Percentiles rank a stretch among this genome's conserved stretches.
phyloP scores from a whole-genome alignment of 2,888 invertebrate genomes.

The Chaetogeoica ovagalla region DNA sequence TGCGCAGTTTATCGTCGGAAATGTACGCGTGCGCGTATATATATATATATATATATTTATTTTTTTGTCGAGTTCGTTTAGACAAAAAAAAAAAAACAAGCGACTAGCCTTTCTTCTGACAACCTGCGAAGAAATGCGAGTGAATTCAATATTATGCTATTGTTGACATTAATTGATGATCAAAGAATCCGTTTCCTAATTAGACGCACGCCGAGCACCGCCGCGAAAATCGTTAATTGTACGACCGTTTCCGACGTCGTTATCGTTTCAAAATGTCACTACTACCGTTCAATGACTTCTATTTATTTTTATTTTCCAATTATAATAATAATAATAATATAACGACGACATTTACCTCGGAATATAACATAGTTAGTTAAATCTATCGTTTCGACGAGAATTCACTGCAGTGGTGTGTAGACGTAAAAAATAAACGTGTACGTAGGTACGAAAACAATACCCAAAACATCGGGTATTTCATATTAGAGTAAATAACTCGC shows the following conservation, averaged over 20 bases:
- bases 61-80: too few species aligned
- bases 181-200: slow-evolving; percentile 32
- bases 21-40: neutral
- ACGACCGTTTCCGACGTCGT: neutral
- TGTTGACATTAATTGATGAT: slow-evolving; percentile 33
- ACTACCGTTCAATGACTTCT: neutral
- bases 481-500: too few species aligned
- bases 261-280: too few species aligned
- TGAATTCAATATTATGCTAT: slow-evolving; percentile 25
- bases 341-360: too few species aligned
- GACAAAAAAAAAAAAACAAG: neutral
- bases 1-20: neutral
- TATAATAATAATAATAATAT: neutral
- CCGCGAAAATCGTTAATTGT: slow-evolving; percentile 31
- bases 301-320: neutral
- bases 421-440: too few species aligned
- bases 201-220: slow-evolving; percentile 23
- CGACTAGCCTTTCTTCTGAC: slow-evolving; percentile 23
- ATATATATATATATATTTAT: too few species aligned
- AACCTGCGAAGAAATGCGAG: too few species aligned
- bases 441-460: too few species aligned
- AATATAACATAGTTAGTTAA: too few species aligned
- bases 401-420: too few species aligned
- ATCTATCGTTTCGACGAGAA: too few species aligned
- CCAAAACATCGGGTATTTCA: too few species aligned